These are phyloP conservation scores for Limnephilus rhombicus DNA, from an alignment of 2,888 invertebrate species.

Conservation along the genomic window DNA sequence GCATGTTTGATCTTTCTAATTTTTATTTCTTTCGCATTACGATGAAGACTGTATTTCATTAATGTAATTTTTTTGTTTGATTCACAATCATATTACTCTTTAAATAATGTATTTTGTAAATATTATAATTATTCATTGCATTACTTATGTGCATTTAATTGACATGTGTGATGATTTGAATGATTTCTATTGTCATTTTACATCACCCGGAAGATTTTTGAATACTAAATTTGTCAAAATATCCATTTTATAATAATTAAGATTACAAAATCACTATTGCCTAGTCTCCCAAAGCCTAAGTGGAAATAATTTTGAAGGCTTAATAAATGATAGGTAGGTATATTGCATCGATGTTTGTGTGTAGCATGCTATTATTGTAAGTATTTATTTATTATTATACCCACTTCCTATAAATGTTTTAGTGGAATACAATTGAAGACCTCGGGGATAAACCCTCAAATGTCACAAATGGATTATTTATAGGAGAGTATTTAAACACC, in stretches of 20 bases:
- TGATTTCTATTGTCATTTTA: neutral
- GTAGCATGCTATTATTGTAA: slow-evolving; percentile 1
- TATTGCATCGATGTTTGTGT: neutral
- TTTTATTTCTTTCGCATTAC: neutral
- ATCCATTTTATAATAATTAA: neutral
- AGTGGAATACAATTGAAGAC: neutral
- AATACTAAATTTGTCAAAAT: neutral
- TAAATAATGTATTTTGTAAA: neutral
- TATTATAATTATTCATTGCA: neutral
- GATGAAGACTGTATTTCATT: neutral
- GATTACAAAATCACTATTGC: neutral
- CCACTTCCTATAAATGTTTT: neutral
- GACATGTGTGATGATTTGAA: neutral
- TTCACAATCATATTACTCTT: neutral
- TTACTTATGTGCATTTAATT: neutral
- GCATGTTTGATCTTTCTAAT: neutral
- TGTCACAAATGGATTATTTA: no score
- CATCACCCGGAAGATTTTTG: neutral
- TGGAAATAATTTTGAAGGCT: neutral
- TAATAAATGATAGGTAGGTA: neutral
- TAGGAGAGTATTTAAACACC: no score
- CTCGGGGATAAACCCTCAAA: no score
- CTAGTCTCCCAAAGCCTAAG: neutral
- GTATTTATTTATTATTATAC: neutral
- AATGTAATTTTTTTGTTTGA: neutral